Evolutionary conservation across 1,140 invertebrate species (phyloP).

Genomic region (Triops cancriformis): DNA sequence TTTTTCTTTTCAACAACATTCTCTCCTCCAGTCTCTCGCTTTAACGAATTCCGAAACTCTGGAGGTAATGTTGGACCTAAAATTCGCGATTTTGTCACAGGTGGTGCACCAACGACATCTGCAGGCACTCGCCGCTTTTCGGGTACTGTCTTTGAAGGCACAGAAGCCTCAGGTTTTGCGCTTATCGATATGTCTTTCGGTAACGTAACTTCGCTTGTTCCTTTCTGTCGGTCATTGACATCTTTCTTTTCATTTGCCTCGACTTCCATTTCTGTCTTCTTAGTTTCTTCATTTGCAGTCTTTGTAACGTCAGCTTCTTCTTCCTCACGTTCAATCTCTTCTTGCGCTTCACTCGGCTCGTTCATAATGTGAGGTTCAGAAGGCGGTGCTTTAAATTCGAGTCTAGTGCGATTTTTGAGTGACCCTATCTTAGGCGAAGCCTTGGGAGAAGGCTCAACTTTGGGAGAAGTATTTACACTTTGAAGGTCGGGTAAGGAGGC

Average conservation of each 20-base stretch:
- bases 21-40: neutral
- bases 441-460: neutral
- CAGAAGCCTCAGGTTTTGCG: too few species aligned
- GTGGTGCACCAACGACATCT: neutral
- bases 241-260: too few species aligned
- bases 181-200: too few species aligned
- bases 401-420: neutral
- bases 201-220: too few species aligned
- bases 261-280: too few species aligned
- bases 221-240: too few species aligned
- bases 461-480: neutral
- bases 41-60: neutral
- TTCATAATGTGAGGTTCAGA: constrained; percentile 31
- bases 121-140: neutral
- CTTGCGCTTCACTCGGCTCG: constrained; percentile 20
- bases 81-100: neutral
- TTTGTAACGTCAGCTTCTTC: neutral
- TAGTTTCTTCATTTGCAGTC: neutral
- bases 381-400: neutral
- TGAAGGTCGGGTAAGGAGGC: constrained; percentile 47
- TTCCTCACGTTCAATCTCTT: neutral
- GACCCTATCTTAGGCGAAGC: neutral
- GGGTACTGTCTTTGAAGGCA: too few species aligned
- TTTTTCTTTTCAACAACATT: neutral
- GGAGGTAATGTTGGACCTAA: neutral